A percentile compares a stretch with the other conserved stretches of the same genome.
Evolutionary conservation across 2,888 invertebrate species (phyloP).

Genomic region (Marronus borbonicus): DNA sequence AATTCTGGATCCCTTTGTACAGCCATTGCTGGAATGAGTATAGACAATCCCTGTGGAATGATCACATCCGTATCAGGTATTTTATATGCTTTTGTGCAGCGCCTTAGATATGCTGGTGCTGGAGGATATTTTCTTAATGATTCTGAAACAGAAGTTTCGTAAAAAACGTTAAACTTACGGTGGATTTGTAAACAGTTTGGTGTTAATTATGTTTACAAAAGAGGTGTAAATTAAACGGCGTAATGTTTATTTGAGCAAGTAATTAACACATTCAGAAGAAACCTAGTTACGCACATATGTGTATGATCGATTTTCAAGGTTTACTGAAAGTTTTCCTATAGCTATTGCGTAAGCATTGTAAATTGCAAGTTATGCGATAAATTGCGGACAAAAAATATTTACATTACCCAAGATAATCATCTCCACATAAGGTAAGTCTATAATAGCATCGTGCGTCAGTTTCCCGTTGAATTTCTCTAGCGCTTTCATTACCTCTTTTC

Average conservation of each 20-base stretch:
- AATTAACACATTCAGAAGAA: background rate
- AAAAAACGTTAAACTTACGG: too few species aligned
- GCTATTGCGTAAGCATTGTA: background rate
- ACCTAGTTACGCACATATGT: background rate
- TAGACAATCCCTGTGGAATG: constrained; percentile 72
- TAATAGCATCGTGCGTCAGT: constrained; percentile 56
- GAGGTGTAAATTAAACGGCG: background rate
- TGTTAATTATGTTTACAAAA: constrained; percentile 10
- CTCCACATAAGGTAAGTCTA: constrained; percentile 57
- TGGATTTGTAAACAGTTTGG: too few species aligned
- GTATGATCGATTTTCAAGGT: background rate
- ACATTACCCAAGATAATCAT: constrained; percentile 56
- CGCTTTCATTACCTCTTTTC: constrained; percentile 53
- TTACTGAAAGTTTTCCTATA: background rate
- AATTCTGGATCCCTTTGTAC: constrained; percentile 75
- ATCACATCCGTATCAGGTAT: constrained; percentile 71
- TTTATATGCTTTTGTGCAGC: constrained; percentile 72
- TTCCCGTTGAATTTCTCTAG: constrained; percentile 53
- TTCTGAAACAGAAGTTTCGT: constrained; percentile 66
- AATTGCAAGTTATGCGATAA: background rate
- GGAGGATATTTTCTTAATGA: constrained; percentile 76
- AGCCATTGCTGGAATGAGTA: constrained; percentile 74
- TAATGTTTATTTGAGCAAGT: background rate
- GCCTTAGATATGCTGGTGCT: constrained; percentile 71
- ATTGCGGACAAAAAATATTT: background rate